These are phyloP conservation scores for Ivindomyrus marchei DNA, from an alignment of 2,113 vertebrate genomes.

Conservation along the genomic window DNA sequence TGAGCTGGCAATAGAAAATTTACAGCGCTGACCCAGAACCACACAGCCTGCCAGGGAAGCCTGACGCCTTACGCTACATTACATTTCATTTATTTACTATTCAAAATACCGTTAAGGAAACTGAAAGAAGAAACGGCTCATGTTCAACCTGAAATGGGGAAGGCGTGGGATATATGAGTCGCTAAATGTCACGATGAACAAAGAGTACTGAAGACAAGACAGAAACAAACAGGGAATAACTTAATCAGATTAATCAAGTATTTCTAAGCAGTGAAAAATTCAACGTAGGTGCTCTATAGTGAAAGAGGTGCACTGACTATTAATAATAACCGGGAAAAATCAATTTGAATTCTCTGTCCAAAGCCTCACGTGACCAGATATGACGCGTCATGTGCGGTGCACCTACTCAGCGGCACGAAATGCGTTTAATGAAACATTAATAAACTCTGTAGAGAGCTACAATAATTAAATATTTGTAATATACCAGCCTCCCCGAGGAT, in stretches of 20 bases:
- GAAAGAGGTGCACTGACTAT: neutral
- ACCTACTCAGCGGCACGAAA: neutral
- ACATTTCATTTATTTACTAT: neutral
- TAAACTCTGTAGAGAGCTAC: neutral
- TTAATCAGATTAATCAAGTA: neutral
- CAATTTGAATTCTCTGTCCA: neutral
- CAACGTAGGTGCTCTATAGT: neutral
- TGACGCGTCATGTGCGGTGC: neutral
- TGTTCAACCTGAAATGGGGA: neutral
- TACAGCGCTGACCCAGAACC: neutral
- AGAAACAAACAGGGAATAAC: neutral
- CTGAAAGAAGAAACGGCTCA: neutral
- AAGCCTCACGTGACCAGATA: neutral
- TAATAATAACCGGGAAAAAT: neutral
- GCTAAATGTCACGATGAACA: neutral
- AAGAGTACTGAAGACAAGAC: neutral
- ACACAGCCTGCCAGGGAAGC: neutral
- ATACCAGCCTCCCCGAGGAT: neutral
- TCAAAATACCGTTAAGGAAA: neutral
- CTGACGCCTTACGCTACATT: neutral
- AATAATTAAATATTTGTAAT: neutral
- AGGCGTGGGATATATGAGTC: neutral
- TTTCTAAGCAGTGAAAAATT: neutral
- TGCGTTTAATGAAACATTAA: neutral
- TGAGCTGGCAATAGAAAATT: neutral